Evolutionary conservation across 2,113 vertebrate genomes (phyloP).

Genomic region (Erythrocercus mccallii): DNA sequence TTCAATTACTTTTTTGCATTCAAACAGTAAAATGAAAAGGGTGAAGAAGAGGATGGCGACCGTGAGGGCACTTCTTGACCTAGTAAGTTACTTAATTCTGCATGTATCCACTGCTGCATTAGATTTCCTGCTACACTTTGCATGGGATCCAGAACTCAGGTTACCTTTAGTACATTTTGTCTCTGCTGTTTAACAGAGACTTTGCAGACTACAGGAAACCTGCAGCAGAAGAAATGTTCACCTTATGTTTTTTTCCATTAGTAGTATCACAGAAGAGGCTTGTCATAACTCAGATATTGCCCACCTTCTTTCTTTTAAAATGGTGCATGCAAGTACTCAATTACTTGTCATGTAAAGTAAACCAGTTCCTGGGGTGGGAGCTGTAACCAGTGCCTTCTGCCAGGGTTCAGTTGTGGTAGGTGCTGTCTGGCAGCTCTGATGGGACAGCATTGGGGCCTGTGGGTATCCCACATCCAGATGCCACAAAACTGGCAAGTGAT

Average conservation of each 20-base stretch:
- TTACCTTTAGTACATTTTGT: neutral
- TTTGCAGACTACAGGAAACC: neutral
- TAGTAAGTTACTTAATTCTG: slow-evolving; percentile 81
- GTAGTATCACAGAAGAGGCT: neutral
- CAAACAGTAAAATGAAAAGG: neutral
- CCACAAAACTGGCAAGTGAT: neutral
- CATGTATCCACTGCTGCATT: neutral
- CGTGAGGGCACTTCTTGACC: slow-evolving; percentile 37
- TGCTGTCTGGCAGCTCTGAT: neutral
- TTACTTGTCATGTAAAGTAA: neutral
- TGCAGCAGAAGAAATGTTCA: slow-evolving; percentile 1
- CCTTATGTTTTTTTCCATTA: neutral
- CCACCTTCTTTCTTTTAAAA: neutral
- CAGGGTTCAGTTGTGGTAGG: no score
- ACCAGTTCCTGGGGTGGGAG: neutral
- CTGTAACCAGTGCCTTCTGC: neutral
- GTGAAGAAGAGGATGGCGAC: neutral
- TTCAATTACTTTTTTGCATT: neutral
- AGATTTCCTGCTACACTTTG: neutral
- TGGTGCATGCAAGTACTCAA: neutral
- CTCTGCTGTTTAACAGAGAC: neutral
- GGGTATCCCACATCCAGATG: neutral
- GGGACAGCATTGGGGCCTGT: neutral
- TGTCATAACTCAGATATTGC: neutral
- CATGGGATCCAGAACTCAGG: neutral